phyloP scores from a whole-genome alignment of 2,113 vertebrate species.

The Circaetus cinerascens region DNA sequence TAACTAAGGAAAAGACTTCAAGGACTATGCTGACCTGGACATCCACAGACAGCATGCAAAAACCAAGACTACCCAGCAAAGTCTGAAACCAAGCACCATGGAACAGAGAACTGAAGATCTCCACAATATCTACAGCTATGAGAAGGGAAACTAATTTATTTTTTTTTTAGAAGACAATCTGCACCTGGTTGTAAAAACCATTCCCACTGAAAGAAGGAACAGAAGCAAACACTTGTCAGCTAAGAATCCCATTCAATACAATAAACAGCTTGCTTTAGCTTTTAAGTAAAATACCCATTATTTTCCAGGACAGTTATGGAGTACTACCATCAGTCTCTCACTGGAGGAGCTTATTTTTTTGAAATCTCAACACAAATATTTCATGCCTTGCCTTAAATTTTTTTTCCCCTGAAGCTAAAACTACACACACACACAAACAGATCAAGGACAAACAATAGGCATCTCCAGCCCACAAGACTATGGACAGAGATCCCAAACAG shows the following conservation, averaged over 20 bases:
- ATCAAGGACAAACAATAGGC: background rate
- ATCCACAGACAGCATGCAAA: background rate
- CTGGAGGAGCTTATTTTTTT: background rate
- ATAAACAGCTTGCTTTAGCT: background rate
- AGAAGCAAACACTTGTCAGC: background rate
- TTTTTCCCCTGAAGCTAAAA: background rate
- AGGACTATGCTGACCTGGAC: background rate
- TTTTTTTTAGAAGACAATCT: background rate
- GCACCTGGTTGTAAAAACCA: background rate
- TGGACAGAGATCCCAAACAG: background rate
- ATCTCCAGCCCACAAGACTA: background rate
- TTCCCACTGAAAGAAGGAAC: background rate
- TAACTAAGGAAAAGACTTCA: background rate
- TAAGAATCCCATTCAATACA: background rate
- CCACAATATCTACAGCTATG: background rate
- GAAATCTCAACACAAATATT: background rate
- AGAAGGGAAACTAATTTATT: background rate
- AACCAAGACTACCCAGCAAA: background rate
- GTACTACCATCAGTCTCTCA: background rate
- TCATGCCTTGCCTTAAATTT: background rate
- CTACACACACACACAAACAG: background rate
- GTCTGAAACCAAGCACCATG: background rate
- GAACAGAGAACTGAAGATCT: background rate
- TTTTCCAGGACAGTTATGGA: background rate
- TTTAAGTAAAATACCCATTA: background rate